Base-by-base conservation (phyloP, 2,113 vertebrate species). In the Polypterus senegalus region DNA sequence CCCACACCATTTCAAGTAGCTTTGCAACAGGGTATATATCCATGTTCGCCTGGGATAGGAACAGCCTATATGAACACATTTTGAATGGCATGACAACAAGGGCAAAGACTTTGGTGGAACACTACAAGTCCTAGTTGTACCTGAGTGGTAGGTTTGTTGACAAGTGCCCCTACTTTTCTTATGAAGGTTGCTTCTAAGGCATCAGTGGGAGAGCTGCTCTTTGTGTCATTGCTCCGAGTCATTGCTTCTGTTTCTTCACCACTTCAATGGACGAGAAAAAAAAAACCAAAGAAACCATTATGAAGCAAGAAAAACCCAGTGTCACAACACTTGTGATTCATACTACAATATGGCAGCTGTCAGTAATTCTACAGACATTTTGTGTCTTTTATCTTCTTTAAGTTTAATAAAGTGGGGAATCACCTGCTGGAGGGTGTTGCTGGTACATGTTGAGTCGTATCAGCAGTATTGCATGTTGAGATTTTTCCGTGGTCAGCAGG, bases 161-260 rank as follows among this genome's bases (percentile, higher is more conserved):
- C 93, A 68, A 98, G 97, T 49, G 96, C 96, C 66, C 96, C 94
- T 43, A 94, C 89, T 76, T 97, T 97, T 71, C 94, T 84, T 3
- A 91, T 85, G 74, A 97, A 94, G 0, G 92, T 84, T 48, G 87
- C 86, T 64, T 94, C 90, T 60, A 91, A 47, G 3, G 87, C 79
- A 64, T 94, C 89, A 0, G 82, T 81, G 7, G 93, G 91, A 58
- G 89, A 92, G 5, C 60, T 66, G 4, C 81, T 80, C 64, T 88
- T 89, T 54, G 82, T 83, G 3, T 92, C 90, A 0, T 82, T 86
- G 65, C 87, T 92, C 69, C 87, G 88, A 1, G 86, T 84, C 10
- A 92, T 76, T 0, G 82, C 86, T 59, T 92, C 89, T 1, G 83
- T 77, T 45, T 91, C 91, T 64, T 93, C 91, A 0, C 75, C 75